phyloP scores from a whole-genome alignment of 1,140 invertebrate genomes.

The Psix sp. region DNA sequence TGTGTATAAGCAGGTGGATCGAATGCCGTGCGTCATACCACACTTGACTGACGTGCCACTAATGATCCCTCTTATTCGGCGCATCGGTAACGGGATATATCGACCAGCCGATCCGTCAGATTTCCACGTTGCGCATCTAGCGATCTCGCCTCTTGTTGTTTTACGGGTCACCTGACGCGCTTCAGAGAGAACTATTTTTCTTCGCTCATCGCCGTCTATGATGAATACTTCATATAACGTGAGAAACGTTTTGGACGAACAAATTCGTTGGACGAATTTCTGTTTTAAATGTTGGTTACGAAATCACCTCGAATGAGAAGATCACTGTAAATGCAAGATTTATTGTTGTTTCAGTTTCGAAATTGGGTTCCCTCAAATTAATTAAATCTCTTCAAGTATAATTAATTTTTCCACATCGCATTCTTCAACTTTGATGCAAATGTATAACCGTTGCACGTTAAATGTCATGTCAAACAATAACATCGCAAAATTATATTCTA shows the following conservation, averaged over 20 bases:
- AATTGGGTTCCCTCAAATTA: no score
- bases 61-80: slow-evolving; percentile 22
- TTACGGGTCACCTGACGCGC: slow-evolving; percentile 16
- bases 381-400: no score
- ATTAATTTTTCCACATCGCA: no score
- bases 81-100: slow-evolving; percentile 22
- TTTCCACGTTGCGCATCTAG: slow-evolving; percentile 4
- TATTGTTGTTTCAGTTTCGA: no score
- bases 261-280: no score
- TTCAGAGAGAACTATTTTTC: background rate
- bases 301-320: no score
- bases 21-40: slow-evolving; percentile 27
- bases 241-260: slow-evolving; percentile 1
- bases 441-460: background rate
- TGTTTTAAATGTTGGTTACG: no score
- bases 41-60: slow-evolving; percentile 10
- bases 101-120: background rate
- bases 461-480: slow-evolving; percentile 17
- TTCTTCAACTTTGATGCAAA: no score
- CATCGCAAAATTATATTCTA: slow-evolving; percentile 8
- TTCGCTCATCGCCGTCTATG: background rate
- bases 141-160: slow-evolving; percentile 11
- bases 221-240: slow-evolving; percentile 16
- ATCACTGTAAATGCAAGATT: no score
- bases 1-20: slow-evolving; percentile 17